Conservation (phyloP, 2,113 vertebrate species). For the Amphiprion ocellaris region DNA sequence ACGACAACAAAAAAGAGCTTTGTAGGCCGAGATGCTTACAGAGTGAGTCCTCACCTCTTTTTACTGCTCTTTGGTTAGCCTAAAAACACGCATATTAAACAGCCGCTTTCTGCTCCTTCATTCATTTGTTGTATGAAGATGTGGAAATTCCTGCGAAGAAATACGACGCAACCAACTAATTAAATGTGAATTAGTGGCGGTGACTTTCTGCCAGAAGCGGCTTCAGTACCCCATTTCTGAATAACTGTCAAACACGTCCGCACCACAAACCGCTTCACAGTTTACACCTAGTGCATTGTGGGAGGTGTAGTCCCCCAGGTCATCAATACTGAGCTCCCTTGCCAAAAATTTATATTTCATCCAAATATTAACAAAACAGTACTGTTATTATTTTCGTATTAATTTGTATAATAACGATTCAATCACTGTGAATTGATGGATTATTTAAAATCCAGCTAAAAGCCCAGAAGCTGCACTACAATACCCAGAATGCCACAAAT, state of each 20-base stretch:
- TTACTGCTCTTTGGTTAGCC: background rate
- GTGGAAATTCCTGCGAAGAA: fast-evolving
- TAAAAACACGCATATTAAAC: background rate
- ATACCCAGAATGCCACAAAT: constrained; percentile 41
- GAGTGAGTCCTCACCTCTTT: constrained; percentile 23
- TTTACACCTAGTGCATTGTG: constrained; percentile 44
- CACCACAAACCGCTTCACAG: background rate
- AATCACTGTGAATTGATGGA: fast-evolving
- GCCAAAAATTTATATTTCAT: background rate
- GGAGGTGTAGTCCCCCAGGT: constrained; percentile 41
- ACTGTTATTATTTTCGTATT: fast-evolving
- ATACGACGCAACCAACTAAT: fast-evolving
- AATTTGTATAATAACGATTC: fast-evolving
- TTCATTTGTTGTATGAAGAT: background rate
- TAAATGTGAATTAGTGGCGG: fast-evolving
- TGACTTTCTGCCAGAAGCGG: background rate
- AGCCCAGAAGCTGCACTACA: constrained; percentile 14
- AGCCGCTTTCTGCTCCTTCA: fast-evolving
- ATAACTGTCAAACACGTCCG: constrained; percentile 77
- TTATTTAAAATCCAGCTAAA: fast-evolving
- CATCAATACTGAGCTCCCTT: fast-evolving
- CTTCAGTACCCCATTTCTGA: constrained; percentile 81
- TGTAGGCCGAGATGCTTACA: fast-evolving
- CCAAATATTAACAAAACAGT: fast-evolving
- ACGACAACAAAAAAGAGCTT: too few relatives aligned